Percentiles rank a stretch among this genome's conserved stretches.
These are phyloP conservation scores for Ips nitidus DNA, from an alignment of 1,140 invertebrate genomes.

Conservation along the genomic window DNA sequence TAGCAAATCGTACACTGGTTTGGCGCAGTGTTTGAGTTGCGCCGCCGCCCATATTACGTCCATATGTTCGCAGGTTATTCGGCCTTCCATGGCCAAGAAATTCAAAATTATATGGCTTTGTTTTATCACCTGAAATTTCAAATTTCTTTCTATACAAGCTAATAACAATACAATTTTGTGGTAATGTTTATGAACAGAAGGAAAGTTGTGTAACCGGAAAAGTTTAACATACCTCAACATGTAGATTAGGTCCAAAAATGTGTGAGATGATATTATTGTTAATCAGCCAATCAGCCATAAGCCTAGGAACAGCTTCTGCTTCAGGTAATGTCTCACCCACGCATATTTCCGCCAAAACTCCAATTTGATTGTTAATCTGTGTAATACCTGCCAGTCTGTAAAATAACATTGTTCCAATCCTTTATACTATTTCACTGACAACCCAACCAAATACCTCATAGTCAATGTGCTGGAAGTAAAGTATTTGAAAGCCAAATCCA, in stretches of 20 bases:
- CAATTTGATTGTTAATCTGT: slow-evolving; percentile 94
- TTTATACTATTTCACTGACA: too few relatives aligned
- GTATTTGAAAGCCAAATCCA: slow-evolving; percentile 92
- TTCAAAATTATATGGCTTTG: slow-evolving; percentile 92
- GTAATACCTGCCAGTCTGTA: slow-evolving; percentile 73
- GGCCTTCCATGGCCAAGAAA: slow-evolving; percentile 87
- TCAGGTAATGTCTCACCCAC: slow-evolving; percentile 83
- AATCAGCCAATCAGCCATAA: slow-evolving; percentile 84
- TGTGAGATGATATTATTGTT: slow-evolving; percentile 91
- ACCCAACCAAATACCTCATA: slow-evolving; percentile 61
- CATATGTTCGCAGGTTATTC: slow-evolving; percentile 88
- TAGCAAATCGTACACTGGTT: slow-evolving; percentile 88
- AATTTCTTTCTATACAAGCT: neutral
- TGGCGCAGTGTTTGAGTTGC: slow-evolving; percentile 91
- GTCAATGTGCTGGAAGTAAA: slow-evolving; percentile 91
- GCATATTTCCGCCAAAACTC: slow-evolving; percentile 85
- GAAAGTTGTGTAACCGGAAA: neutral
- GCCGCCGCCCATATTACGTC: slow-evolving; percentile 93
- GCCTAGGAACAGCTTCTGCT: slow-evolving; percentile 78
- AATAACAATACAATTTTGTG: too few relatives aligned
- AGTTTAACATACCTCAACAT: slow-evolving; percentile 74
- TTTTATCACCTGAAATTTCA: slow-evolving; percentile 73
- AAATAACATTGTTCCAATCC: neutral
- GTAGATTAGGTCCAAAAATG: slow-evolving; percentile 93
- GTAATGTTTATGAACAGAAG: neutral